These are phyloP conservation scores for Oegoconia quadripuncta DNA, from an alignment of 2,888 invertebrate genomes.

Conservation along the genomic window DNA sequence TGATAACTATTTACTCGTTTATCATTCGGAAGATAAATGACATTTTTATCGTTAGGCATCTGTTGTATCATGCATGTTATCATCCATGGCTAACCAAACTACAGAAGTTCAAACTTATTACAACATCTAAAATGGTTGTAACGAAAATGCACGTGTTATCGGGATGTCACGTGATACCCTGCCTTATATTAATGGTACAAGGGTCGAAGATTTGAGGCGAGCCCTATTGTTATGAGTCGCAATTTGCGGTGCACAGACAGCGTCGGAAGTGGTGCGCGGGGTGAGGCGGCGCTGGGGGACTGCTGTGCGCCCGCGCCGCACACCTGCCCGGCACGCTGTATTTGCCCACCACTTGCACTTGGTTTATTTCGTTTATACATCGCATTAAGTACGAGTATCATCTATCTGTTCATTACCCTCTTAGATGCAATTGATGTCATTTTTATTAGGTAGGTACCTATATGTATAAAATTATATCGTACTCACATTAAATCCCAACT, in stretches of 20 bases:
- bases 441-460: too few species aligned
- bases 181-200: constrained; percentile 25
- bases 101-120: constrained; percentile 12
- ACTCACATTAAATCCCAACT: too few species aligned
- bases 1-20: too few species aligned
- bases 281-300: too few species aligned
- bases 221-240: constrained; percentile 26
- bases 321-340: constrained; percentile 58
- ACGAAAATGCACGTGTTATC: constrained; percentile 41
- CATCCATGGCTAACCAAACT: not conserved
- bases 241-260: constrained; percentile 41
- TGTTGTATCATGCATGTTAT: constrained; percentile 15
- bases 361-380: constrained; percentile 23
- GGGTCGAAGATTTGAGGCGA: constrained; percentile 18
- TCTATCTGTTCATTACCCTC: not conserved
- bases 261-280: too few species aligned
- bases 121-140: constrained; percentile 50
- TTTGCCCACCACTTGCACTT: constrained; percentile 34
- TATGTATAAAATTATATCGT: too few species aligned
- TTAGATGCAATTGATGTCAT: not conserved
- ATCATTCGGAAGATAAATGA: too few species aligned
- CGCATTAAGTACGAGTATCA: constrained; percentile 17
- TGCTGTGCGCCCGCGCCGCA: constrained; percentile 27
- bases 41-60: not conserved
- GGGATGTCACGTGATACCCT: constrained; percentile 21